Evolutionary conservation across 1,140 invertebrate genomes (phyloP).

Genomic region (Micrasema minimum): DNA sequence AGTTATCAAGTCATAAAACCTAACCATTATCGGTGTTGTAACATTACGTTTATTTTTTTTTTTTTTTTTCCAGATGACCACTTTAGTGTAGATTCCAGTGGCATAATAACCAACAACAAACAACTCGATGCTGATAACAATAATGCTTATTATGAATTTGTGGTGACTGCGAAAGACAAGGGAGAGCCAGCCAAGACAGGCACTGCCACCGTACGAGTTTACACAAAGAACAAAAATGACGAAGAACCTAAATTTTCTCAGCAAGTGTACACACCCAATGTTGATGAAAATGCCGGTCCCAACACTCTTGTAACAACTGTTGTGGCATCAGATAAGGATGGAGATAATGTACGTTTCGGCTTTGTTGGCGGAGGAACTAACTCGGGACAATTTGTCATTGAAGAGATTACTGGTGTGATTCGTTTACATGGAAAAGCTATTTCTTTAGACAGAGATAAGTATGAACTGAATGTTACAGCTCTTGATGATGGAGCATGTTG

Average conservation of each 20-base stretch:
- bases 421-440: slow-evolving; percentile 87
- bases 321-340: slow-evolving; percentile 94
- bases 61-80: slow-evolving; percentile 79
- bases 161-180: slow-evolving; percentile 92
- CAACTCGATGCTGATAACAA: slow-evolving; percentile 95
- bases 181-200: slow-evolving; percentile 92
- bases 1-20: no score
- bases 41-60: no score
- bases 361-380: slow-evolving; percentile 91
- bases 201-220: slow-evolving; percentile 90
- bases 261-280: slow-evolving; percentile 95
- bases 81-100: slow-evolving; percentile 90
- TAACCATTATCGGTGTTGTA: no score
- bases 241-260: slow-evolving; percentile 96
- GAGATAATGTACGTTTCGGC: slow-evolving; percentile 93
- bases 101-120: slow-evolving; percentile 92
- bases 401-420: slow-evolving; percentile 95
- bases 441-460: slow-evolving; percentile 87
- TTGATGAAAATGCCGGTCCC: slow-evolving; percentile 94
- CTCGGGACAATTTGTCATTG: slow-evolving; percentile 93
- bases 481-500: slow-evolving; percentile 95
- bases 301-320: slow-evolving; percentile 94
- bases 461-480: slow-evolving; percentile 93
- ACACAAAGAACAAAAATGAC: slow-evolving; percentile 96
- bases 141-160: slow-evolving; percentile 95